A percentile compares a stretch with the other conserved stretches of the same genome.
phyloP scores from a whole-genome alignment of 2,888 invertebrate genomes.

The Nipponacmea schrenckii region DNA sequence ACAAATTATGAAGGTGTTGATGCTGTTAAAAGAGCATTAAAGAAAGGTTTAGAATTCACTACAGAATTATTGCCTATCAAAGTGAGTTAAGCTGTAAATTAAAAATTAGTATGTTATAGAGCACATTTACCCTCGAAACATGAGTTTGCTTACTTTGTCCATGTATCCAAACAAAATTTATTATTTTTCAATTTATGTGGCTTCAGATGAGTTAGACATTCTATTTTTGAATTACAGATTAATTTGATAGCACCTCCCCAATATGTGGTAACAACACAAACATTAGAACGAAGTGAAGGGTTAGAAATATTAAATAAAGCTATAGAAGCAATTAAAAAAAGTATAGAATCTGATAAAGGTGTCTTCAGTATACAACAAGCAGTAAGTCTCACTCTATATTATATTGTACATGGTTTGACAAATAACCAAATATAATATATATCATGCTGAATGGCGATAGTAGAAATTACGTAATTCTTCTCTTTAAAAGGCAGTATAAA shows the following conservation, averaged over 20 bases:
- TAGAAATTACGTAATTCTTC: too few relatives aligned
- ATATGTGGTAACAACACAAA: constrained; percentile 98
- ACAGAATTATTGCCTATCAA: constrained; percentile 95
- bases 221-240: constrained; percentile 72
- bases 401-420: background rate
- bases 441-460: too few relatives aligned
- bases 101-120: background rate
- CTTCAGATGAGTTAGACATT: too few relatives aligned
- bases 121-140: too few relatives aligned
- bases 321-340: constrained; percentile 85
- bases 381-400: constrained; percentile 72
- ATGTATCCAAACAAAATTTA: background rate
- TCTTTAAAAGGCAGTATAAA: too few relatives aligned
- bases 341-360: constrained; percentile 85
- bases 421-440: background rate
- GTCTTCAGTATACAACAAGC: constrained; percentile 95
- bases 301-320: constrained; percentile 89
- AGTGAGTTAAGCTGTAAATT: constrained; percentile 51
- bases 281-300: constrained; percentile 94
- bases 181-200: background rate
- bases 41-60: constrained; percentile 88
- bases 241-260: constrained; percentile 98
- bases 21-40: constrained; percentile 91
- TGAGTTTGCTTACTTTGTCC: too few relatives aligned
- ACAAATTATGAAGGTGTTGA: constrained; percentile 99